Base-by-base conservation (phyloP, 2,113 vertebrate species). In the Vireo altiloquus region DNA sequence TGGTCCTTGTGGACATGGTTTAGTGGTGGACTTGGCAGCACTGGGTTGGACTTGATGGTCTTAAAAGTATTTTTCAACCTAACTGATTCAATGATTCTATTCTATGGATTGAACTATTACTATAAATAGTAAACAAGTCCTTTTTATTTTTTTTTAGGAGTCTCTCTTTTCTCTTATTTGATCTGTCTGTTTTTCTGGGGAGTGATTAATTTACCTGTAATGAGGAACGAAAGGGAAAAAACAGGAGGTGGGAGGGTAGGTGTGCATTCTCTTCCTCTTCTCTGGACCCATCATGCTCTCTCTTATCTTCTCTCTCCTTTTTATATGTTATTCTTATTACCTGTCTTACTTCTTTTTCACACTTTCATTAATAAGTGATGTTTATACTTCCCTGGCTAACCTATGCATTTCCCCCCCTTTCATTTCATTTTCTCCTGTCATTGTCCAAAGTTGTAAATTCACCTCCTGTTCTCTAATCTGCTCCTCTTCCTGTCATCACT, bases 391-490 rank as follows among this genome's bases (percentile, higher is more conserved):
- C 30, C 44, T 93, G 31, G 27, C 35, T 93, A 93, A 69, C 14
- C 56, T 70, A 35, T 33, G 20, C 15, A 3, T 65, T 79, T 63
- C 4, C 1, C 6, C 5, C 7, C 3, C 21, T 44, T 47, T 70
- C 35, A 35, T 97, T 90, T 79, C 11, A 39, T 75, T 90, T 92
- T 81, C n/a, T 84, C 8, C 14, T 70, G 33, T 87, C 72, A 40
- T 52, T 90, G 71, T 89, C 71, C 59, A 63, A 81, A 93, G 69
- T 11, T 66, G 60, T 93, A 93, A 89, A 95, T 90, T 93, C 33
- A 44, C 42, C 33, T 94, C 50, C 72, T 83, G 42, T 88, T 93
- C 76, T 81, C 56, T 66, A 66, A 83, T 90, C 39, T 63, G 22
- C 66, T 92, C 46, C 50, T 90, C 39, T 88, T 94, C 64, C 49